Evolutionary conservation across 2,113 vertebrate species (phyloP), one percentile per base, ranked within the genome.

Genomic region (Pyxicephalus adspersus): DNA sequence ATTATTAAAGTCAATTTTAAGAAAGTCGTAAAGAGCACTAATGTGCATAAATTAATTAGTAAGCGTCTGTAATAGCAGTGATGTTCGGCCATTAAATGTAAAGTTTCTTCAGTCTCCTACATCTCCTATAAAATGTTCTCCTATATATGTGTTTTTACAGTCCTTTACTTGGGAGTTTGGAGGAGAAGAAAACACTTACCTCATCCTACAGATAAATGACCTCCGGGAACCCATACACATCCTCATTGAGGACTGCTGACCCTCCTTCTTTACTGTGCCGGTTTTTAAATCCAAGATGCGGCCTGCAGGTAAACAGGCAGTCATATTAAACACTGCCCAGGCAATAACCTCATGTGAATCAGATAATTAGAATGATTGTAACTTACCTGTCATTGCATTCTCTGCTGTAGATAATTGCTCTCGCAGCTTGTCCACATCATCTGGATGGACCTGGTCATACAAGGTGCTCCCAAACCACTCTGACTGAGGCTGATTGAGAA

Each of bases 181-280:
- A 54, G 28, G 5, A 31, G 45, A 45, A 45, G 4, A n/a, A n/a
- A 38, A 45, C 22, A 20, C 3, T 74, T 23, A 98, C 98, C 96
- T 96, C 97, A 99, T 98, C n/a, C 98, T 90, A 86, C 98, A 99
- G 84, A 99, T 99, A 86, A 99, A 99, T 0, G 97, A 99, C 15
- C 98, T 92, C 0, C 98, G 90, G 0, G 97, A 96, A 15, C 97
- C 98, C 95, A 97, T 97, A 45, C 93, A 96, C 97, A 99, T 98
- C 87, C 96, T 93, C 87, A 97, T 96, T 60, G 98, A 94, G 0
- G 95, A 90, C 85, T 98, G 98, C 78, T 97, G 96, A 3, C 96
- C 94, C 86, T 99, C 98, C 83, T 99, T 99, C 89, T 99, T 99
- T 66, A 99, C 97, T 0, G 97, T 99, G 6, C 98, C 98, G 0